Evolutionary conservation across 1,140 invertebrate species (phyloP).

Genomic region (Anoplolepis gracilipes): DNA sequence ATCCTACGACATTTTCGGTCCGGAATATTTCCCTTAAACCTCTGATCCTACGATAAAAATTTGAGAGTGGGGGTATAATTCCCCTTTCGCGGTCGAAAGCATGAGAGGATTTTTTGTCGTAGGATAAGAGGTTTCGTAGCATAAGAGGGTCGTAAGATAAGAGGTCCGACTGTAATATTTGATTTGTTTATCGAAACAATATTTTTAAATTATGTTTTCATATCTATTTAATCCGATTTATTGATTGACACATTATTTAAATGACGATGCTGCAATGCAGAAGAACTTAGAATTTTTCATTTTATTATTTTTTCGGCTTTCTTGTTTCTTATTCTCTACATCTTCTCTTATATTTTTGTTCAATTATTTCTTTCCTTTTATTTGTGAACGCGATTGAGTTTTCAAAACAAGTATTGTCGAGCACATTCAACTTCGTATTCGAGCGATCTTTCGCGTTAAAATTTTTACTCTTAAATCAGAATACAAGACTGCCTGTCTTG

Average conservation of each 20-base stretch:
- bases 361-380: background rate
- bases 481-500: background rate
- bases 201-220: background rate
- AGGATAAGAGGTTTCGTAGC: too few relatives aligned
- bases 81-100: too few relatives aligned
- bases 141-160: too few relatives aligned
- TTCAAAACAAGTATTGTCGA: background rate
- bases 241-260: background rate
- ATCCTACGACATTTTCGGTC: too few relatives aligned
- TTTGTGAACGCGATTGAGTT: background rate
- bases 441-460: slow-evolving; percentile 16
- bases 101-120: too few relatives aligned
- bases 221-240: background rate
- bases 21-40: too few relatives aligned
- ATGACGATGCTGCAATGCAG: background rate
- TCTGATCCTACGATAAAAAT: too few relatives aligned
- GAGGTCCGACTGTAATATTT: too few relatives aligned
- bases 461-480: slow-evolving; percentile 29
- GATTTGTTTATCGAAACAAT: background rate
- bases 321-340: background rate
- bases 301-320: background rate
- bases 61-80: too few relatives aligned
- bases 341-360: background rate
- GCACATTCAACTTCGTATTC: background rate
- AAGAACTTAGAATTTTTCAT: background rate